Percentiles rank a stretch among this genome's conserved stretches.
Evolutionary conservation across 92 coral and sea anemone species (phyloP).

Genomic region (Umimayanthus kanabou): DNA sequence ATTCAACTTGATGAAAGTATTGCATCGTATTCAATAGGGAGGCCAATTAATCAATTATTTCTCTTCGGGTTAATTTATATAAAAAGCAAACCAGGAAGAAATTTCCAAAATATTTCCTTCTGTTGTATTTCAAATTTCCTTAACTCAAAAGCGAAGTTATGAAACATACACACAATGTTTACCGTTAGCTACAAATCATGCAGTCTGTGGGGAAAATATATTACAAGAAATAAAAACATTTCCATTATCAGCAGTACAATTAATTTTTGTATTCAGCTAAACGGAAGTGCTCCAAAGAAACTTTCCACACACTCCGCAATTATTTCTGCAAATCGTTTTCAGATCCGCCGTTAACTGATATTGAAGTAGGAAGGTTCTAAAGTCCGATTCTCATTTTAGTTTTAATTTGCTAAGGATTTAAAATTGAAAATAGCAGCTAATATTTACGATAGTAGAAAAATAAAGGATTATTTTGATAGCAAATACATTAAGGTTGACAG

Average conservation of each 20-base stretch:
- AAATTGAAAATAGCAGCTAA: neutral
- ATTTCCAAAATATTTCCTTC: neutral
- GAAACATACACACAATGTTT: neutral
- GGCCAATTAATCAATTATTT: neutral
- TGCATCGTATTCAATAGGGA: neutral
- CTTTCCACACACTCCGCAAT: neutral
- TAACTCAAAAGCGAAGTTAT: neutral
- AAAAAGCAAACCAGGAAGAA: neutral
- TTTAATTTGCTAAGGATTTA: neutral
- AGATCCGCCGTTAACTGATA: neutral
- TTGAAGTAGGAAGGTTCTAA: neutral
- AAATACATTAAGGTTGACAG: too few relatives aligned
- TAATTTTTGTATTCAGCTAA: neutral
- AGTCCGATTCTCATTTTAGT: neutral
- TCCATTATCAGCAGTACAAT: neutral
- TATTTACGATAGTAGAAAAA: neutral
- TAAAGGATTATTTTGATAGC: too few relatives aligned
- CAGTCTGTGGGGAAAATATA: neutral
- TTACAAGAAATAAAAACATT: neutral
- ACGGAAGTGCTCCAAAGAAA: neutral
- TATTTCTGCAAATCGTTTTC: neutral
- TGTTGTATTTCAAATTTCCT: neutral
- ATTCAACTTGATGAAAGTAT: neutral
- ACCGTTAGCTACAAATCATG: neutral
- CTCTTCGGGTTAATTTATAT: neutral